Evolutionary conservation across 1,140 invertebrate genomes (phyloP), one percentile per base, ranked within the genome.

Genomic region (Zophobas morio): DNA sequence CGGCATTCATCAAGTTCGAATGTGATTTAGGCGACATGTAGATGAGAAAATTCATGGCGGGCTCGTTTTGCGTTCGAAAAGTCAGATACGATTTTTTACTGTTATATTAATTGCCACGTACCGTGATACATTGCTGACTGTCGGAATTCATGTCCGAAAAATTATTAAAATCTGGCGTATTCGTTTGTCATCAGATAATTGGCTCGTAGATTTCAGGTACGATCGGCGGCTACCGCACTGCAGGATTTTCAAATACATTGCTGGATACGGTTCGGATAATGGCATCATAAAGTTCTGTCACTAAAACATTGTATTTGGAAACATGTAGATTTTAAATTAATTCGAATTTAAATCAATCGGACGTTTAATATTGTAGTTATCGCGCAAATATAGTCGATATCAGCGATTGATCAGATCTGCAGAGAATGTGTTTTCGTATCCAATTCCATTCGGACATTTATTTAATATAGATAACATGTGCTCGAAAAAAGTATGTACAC

Each of bases 151-250:
- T 51, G 39, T 1, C 37, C 60, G 35, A 66, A 66, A 66, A 66
- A 42, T 66, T 66, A 66, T 66, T 66, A 66, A 66, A 66, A 66
- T 32, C 60, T 32, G 60, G n/a, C 60, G 39, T 40, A 42, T 42
- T 32, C 60, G 60, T 72, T 66, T 71, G 54, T 77, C 75, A 57
- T 54, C 42, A 36, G 70, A 71, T 77, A 54, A 77, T 78, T 78
- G 70, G 54, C 57, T 78, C 77, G 71, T 78, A 63, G 60, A 75
- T 70, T 74, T 75, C 73, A 78, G 66, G 74, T 78, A 66, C 77
- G 72, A 60, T 60, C 36, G 56, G 36, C 42, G 36, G 56, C 6
- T 60, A 60, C 56, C 56, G 56, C 56, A 60, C 56, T 60, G 56
- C 56, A 36, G 56, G 36, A 60, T 6, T 60, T 32, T 35, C 56